Evolutionary conservation across 2,113 vertebrate species (phyloP).

Genomic region (Syngnathus floridae): DNA sequence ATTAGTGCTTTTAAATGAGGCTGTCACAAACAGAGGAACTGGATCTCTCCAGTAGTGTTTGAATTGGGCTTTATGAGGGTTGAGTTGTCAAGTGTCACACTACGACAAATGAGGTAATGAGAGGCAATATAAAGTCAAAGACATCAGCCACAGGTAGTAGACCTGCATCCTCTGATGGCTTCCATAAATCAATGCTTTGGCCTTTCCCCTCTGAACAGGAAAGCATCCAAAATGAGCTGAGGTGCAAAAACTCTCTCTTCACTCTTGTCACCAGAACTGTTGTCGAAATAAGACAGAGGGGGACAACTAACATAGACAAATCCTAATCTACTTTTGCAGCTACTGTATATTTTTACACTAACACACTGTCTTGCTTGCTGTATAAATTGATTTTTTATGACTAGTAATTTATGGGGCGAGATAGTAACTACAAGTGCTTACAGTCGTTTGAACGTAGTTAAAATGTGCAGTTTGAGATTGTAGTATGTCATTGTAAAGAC

Average conservation of each 20-base stretch:
- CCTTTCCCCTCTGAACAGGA: slow-evolving; percentile 59
- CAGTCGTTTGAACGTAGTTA: not conserved
- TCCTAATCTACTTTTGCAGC: not conserved
- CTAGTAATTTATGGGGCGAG: no score
- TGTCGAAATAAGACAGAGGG: slow-evolving; percentile 7
- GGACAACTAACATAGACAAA: not conserved
- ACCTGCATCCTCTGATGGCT: slow-evolving; percentile 62
- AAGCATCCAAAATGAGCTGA: slow-evolving; percentile 16
- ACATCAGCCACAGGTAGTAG: slow-evolving; percentile 57
- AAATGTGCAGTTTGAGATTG: not conserved
- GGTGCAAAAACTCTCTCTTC: slow-evolving; percentile 9
- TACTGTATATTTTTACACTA: no score
- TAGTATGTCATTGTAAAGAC: not conserved
- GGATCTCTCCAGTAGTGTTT: slow-evolving; percentile 62
- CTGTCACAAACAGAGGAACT: slow-evolving; percentile 60
- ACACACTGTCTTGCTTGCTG: not conserved
- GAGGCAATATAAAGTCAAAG: slow-evolving; percentile 67
- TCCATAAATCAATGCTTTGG: slow-evolving; percentile 67
- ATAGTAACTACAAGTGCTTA: not conserved
- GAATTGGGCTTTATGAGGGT: slow-evolving; percentile 70
- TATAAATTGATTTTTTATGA: no score
- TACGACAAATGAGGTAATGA: slow-evolving; percentile 77
- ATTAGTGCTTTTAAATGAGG: slow-evolving; percentile 64
- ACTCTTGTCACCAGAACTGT: slow-evolving; percentile 13
- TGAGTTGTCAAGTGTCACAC: slow-evolving; percentile 30